Percentiles rank a stretch among this genome's conserved stretches.
Conservation (phyloP, 2,888 invertebrate species). For the Coenonympha glycerion region DNA sequence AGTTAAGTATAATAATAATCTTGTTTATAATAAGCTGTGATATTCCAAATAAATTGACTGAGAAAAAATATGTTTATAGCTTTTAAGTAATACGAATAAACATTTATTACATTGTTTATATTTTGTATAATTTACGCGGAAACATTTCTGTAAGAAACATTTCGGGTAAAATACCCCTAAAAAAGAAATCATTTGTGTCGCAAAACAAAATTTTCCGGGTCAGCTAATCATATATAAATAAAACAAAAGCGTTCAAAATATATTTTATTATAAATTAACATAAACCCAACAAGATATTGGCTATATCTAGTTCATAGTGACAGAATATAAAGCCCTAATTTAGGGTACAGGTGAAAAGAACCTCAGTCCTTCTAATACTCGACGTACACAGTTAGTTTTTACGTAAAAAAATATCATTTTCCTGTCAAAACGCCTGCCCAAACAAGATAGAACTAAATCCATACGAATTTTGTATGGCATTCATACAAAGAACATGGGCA, state of each 20-base stretch:
- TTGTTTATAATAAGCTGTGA: constrained; percentile 53
- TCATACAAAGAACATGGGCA: too few relatives aligned
- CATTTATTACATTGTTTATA: constrained; percentile 9
- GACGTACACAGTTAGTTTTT: constrained; percentile 37
- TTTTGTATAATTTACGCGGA: not conserved
- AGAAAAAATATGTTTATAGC: constrained; percentile 53
- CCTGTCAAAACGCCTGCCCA: not conserved
- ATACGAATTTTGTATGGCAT: too few relatives aligned
- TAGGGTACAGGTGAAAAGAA: constrained; percentile 75
- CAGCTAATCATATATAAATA: constrained; percentile 11
- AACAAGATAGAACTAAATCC: not conserved
- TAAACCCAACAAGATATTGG: constrained; percentile 73
- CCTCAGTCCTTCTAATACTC: constrained; percentile 73
- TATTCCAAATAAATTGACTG: constrained; percentile 57
- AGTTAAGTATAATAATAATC: too few relatives aligned
- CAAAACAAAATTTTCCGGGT: too few relatives aligned
- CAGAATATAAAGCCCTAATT: constrained; percentile 74
- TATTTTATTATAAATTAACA: constrained; percentile 74
- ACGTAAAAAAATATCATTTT: not conserved
- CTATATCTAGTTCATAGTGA: constrained; percentile 60
- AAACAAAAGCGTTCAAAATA: constrained; percentile 55
- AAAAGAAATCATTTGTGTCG: not conserved
- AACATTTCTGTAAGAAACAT: too few relatives aligned
- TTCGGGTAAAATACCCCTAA: too few relatives aligned
- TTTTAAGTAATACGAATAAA: constrained; percentile 29